Percentiles rank a stretch among this genome's conserved stretches.
phyloP scores from a whole-genome alignment of 2,113 vertebrate species.

The Centropus unirufus region DNA sequence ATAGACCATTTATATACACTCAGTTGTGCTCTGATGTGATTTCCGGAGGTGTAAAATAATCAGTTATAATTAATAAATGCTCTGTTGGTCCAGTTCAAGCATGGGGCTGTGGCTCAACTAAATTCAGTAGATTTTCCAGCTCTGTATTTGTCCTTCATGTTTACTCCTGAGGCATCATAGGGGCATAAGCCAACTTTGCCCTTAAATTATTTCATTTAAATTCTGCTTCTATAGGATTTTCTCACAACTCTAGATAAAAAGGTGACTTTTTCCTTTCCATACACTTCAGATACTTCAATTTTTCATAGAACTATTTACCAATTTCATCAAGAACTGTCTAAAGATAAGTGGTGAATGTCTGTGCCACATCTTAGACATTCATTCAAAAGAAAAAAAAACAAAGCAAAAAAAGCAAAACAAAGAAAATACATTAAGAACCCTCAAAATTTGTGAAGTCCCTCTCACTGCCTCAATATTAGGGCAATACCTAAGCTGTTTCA shows the following conservation, averaged over 20 bases:
- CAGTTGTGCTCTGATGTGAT: not conserved
- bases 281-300: not conserved
- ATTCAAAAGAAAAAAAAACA: not conserved
- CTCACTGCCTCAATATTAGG: not conserved
- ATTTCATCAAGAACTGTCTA: not conserved
- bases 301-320: not conserved
- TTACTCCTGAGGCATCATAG: not conserved
- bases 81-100: not conserved
- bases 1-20: not conserved
- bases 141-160: not conserved
- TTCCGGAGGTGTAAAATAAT: not conserved
- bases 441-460: not conserved
- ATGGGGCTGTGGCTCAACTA: not conserved
- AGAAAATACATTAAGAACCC: not conserved
- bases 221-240: not conserved
- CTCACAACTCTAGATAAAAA: not conserved
- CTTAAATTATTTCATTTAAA: not conserved
- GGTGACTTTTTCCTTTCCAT: not conserved
- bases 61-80: not conserved
- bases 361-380: not conserved
- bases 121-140: not conserved
- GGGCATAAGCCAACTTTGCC: not conserved
- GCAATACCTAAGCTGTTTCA: not conserved
- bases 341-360: not conserved
- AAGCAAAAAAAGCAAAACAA: not conserved